Evolutionary conservation across 2,888 invertebrate genomes (phyloP).

Genomic region (Gisinianus flammeolus): DNA sequence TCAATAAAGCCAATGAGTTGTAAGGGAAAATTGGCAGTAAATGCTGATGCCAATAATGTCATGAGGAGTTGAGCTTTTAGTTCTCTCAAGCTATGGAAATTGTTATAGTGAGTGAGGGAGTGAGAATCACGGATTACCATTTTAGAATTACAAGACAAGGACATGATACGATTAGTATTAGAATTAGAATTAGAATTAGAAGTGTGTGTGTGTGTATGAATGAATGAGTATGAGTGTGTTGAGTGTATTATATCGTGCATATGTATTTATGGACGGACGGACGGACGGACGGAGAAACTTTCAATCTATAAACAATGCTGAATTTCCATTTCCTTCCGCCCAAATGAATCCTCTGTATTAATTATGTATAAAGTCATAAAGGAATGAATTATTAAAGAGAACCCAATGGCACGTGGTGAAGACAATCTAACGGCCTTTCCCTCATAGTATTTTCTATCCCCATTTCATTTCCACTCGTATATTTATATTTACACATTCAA

Average conservation of each 20-base stretch:
- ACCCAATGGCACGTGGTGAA: constrained; percentile 34
- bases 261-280: no score
- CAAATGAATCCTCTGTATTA: constrained; percentile 35
- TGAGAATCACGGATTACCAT: constrained; percentile 5
- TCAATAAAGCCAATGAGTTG: constrained; percentile 39
- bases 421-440: constrained; percentile 27
- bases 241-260: no score
- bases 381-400: constrained; percentile 36
- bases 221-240: no score
- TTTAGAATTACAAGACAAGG: no score
- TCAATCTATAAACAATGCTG: constrained; percentile 35
- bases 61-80: neutral
- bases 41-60: constrained; percentile 34
- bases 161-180: no score
- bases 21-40: constrained; percentile 38
- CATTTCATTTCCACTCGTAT: constrained; percentile 23
- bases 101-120: neutral
- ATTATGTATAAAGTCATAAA: constrained; percentile 35
- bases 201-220: no score
- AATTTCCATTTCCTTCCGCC: constrained; percentile 32
- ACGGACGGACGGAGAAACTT: constrained; percentile 29
- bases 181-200: no score
- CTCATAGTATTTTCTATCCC: constrained; percentile 20
- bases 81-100: no score
- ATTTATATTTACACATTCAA: neutral